Evolutionary conservation across 2,113 vertebrate genomes (phyloP), one percentile per base, ranked within the genome.

Genomic region (Anguilla japonica): DNA sequence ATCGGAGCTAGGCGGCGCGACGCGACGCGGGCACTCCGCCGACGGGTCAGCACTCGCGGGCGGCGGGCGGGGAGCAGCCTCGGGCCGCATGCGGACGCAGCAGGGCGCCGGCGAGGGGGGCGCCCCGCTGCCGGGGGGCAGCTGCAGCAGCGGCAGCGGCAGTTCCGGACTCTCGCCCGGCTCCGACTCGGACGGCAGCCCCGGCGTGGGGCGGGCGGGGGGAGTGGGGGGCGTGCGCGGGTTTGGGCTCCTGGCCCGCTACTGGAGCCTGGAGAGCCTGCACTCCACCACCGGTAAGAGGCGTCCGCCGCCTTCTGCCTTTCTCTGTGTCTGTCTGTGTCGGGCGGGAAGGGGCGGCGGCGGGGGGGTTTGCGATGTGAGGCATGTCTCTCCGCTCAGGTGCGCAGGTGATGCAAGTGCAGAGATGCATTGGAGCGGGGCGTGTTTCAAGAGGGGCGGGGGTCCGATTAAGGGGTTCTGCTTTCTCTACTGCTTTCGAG

Each of bases 241-340:
- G 22, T n/a, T 75, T 5, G 96, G 95, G 0, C 92, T 96, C 92
- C 94, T 96, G 93, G 96, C 96, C 89, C 95, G 96, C 82, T 96
- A 97, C 93, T 96, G 96, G 97, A 97, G 97, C 93, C 92, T 97
- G 92, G 96, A 97, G 92, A 97, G 97, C 87, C 96, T 97, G 84
- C 96, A 96, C 89, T 97, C 96, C 80, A 93, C 96, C 93, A 94
- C 96, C 87, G 96, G 97, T 97, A 96, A 97, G 96, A 86, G 79
- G 53, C 85, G 60, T 34, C 16, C 79, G 56, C 84, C 60, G 8
- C 60, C 60, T 67, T 26, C 26, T 26, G 20, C 8, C 15, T n/a
- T n/a, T 29, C 34, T 34, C n/a, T 75, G 9, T 5, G 0, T 75
- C 3, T 39, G 11, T 84, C 8, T 63, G 34, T 84, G n/a, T 29